Conservation (phyloP, 2,888 invertebrate genomes). For the Meteorus cinctellus region DNA sequence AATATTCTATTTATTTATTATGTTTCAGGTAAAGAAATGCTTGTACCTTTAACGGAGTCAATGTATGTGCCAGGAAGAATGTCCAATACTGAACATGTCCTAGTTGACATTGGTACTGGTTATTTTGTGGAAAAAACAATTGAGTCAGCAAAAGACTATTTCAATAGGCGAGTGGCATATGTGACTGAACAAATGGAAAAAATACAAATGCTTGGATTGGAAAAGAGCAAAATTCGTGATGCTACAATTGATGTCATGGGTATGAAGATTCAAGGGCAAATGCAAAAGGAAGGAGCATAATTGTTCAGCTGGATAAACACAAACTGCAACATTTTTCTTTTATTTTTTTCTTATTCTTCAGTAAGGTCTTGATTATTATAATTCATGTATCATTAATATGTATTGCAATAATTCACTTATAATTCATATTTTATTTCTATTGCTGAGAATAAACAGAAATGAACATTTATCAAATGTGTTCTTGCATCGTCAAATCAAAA, state of each 20-base stretch:
- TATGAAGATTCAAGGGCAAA: conserved; percentile 79
- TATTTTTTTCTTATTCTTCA: not conserved
- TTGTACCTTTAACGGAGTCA: conserved; percentile 96
- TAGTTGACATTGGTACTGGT: conserved; percentile 97
- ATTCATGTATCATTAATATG: not conserved
- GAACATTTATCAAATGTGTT: not conserved
- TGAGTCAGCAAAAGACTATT: conserved; percentile 91
- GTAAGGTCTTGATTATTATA: not conserved
- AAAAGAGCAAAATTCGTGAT: conserved; percentile 88
- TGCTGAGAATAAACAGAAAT: not conserved
- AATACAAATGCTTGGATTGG: conserved; percentile 86
- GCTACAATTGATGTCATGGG: conserved; percentile 86
- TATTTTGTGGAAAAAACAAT: conserved; percentile 95
- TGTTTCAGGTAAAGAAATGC: conserved; percentile 79
- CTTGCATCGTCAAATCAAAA: not conserved
- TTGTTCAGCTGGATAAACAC: not conserved
- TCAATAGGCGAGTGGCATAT: conserved; percentile 91
- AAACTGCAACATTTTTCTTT: not conserved
- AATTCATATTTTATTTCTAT: not conserved
- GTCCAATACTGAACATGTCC: conserved; percentile 87
- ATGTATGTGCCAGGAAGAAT: conserved; percentile 97
- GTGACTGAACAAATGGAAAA: conserved; percentile 96
- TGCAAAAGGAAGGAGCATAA: conserved; percentile 62
- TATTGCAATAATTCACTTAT: not conserved
- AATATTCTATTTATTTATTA: conserved; percentile 14